Percentiles rank a stretch among this genome's conserved stretches.
Conservation (phyloP, 2,888 invertebrate genomes). For the Sialis lutaria region DNA sequence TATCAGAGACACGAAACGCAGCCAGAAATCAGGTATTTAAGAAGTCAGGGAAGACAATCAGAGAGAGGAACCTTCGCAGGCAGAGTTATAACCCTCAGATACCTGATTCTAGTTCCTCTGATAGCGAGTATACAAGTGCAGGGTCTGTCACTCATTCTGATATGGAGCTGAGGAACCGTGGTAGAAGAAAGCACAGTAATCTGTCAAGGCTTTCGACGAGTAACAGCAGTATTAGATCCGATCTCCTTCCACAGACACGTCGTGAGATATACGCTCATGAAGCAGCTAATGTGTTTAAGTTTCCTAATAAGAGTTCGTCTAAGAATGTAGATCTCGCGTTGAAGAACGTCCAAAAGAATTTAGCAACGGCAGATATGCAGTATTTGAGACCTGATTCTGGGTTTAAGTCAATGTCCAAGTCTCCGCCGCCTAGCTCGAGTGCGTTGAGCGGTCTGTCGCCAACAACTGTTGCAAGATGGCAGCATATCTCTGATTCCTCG, state of each 20-base stretch:
- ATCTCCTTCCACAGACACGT: conserved; percentile 18
- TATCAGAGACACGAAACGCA: conserved; percentile 27
- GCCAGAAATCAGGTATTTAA: conserved; percentile 12
- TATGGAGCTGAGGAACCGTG: conserved; percentile 20
- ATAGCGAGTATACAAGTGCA: conserved; percentile 27
- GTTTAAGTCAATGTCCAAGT: conserved; percentile 25
- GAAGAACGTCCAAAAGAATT: conserved; percentile 15
- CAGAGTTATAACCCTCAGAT: conserved; percentile 39
- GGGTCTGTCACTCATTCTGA: conserved; percentile 21
- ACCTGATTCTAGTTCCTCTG: conserved; percentile 32
- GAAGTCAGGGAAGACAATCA: conserved; percentile 26
- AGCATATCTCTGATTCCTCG: conserved; percentile 17
- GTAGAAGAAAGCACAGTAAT: conserved; percentile 17
- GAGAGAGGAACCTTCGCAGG: conserved; percentile 32
- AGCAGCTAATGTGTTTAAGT: neutral
- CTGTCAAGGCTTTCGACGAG: conserved; percentile 22
- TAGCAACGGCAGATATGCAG: conserved; percentile 16
- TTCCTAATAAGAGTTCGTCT: conserved; percentile 10
- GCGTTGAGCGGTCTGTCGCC: conserved; percentile 36
- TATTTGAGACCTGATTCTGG: conserved; percentile 24
- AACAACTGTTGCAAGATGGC: conserved; percentile 26
- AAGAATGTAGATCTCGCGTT: conserved; percentile 5
- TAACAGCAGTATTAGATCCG: conserved; percentile 24
- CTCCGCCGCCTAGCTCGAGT: conserved; percentile 35
- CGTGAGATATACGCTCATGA: neutral